Conservation (phyloP, 2,888 invertebrate species). For the Allygus modestus region DNA sequence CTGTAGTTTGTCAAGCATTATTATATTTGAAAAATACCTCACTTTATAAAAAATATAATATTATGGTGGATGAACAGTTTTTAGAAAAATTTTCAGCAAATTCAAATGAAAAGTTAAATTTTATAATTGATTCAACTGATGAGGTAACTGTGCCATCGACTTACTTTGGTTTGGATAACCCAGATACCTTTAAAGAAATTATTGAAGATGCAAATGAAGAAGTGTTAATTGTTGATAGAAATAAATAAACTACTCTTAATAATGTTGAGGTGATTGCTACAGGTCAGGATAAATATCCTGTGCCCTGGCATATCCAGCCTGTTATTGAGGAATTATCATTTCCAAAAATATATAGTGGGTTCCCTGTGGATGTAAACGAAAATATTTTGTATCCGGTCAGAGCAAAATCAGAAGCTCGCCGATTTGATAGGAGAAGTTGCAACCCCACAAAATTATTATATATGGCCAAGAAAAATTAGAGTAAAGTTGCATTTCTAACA, state of each 20-base stretch:
- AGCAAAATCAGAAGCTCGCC: slow-evolving; percentile 65
- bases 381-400: slow-evolving; percentile 36
- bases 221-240: slow-evolving; percentile 68
- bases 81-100: not conserved
- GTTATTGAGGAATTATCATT: slow-evolving; percentile 70
- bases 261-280: slow-evolving; percentile 69
- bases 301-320: slow-evolving; percentile 69
- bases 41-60: slow-evolving; percentile 59
- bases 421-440: slow-evolving; percentile 54
- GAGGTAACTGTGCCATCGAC: not conserved
- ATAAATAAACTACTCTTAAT: slow-evolving; percentile 63
- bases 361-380: slow-evolving; percentile 50
- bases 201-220: slow-evolving; percentile 66
- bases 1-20: slow-evolving; percentile 68
- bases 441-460: not conserved
- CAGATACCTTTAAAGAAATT: slow-evolving; percentile 37
- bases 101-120: slow-evolving; percentile 10
- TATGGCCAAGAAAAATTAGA: slow-evolving; percentile 11
- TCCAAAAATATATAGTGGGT: slow-evolving; percentile 68
- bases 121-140: slow-evolving; percentile 31
- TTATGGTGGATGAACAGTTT: slow-evolving; percentile 22
- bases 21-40: slow-evolving; percentile 68
- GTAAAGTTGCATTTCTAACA: not conserved
- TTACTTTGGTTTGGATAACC: not conserved
- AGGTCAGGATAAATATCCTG: slow-evolving; percentile 69